Percentiles rank a stretch among this genome's conserved stretches.
Evolutionary conservation across 2,797 vertebrate genomes (phyloP).

Genomic region (Lagodon rhomboides): DNA sequence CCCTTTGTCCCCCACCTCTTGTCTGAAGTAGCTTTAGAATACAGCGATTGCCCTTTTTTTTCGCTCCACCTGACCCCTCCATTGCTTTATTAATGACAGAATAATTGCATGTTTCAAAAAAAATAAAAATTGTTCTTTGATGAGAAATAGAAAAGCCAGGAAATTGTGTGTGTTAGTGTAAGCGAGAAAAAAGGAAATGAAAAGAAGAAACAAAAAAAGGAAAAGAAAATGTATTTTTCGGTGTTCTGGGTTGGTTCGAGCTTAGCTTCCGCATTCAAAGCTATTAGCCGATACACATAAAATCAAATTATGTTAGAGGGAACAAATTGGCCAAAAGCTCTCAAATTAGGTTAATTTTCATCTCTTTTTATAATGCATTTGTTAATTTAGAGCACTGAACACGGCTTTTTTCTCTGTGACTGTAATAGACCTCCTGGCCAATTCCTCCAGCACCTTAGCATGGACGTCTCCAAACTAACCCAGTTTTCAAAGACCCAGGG

Average conservation of each 20-base stretch:
- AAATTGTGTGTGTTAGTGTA: not conserved
- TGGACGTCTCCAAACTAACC: not conserved
- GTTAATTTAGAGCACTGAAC: not conserved
- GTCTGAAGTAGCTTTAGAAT: slow-evolving; percentile 43
- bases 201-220: not conserved
- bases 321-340: not conserved
- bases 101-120: slow-evolving; percentile 32
- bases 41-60: slow-evolving; percentile 29
- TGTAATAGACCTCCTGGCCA: slow-evolving; percentile 6
- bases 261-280: not conserved
- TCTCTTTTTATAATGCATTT: slow-evolving; percentile 5
- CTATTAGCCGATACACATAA: not conserved
- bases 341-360: not conserved
- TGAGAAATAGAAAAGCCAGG: not conserved
- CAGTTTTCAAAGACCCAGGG: not conserved
- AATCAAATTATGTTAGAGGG: slow-evolving; percentile 3
- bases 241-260: not conserved
- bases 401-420: not conserved
- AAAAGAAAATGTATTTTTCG: not conserved
- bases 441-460: not conserved
- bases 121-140: not conserved
- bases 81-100: slow-evolving; percentile 25
- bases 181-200: not conserved
- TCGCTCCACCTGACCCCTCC: slow-evolving; percentile 18
- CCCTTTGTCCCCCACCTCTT: slow-evolving; percentile 32